phyloP scores from a whole-genome alignment of 2,888 invertebrate species.

The Drepanosiphum platanoidis region DNA sequence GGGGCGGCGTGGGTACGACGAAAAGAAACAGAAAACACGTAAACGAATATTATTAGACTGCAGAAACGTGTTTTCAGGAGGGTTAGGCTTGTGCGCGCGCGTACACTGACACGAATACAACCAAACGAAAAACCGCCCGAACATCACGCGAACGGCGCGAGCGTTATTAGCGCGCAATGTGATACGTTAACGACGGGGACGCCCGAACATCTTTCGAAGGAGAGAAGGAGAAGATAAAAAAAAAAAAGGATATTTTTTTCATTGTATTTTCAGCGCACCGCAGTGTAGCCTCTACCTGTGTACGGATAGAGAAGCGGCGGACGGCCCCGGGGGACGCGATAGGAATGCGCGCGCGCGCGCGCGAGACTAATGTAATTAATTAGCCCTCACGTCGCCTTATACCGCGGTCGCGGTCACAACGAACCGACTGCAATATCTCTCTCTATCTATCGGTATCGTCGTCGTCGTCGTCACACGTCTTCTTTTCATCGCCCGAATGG shows the following conservation, averaged over 20 bases:
- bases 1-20: not conserved
- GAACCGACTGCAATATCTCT: not conserved
- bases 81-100: not conserved
- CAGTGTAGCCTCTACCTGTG: no score
- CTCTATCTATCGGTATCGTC: no score
- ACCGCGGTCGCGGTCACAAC: constrained; percentile 8
- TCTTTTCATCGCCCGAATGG: not conserved
- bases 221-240: no score
- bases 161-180: not conserved
- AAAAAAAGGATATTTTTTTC: not conserved
- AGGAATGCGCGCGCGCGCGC: constrained; percentile 5
- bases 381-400: constrained; percentile 1
- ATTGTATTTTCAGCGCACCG: no score
- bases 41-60: not conserved
- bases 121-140: no score
- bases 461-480: not conserved
- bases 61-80: not conserved
- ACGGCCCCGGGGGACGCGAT: not conserved
- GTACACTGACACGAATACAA: no score
- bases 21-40: no score
- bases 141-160: not conserved
- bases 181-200: not conserved
- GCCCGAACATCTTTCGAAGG: not conserved
- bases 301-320: not conserved
- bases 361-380: constrained; percentile 34